A percentile compares a stretch with the other conserved stretches of the same genome.
Conservation (phyloP, 2,888 invertebrate genomes). For the Shargacucullia verbasci region DNA sequence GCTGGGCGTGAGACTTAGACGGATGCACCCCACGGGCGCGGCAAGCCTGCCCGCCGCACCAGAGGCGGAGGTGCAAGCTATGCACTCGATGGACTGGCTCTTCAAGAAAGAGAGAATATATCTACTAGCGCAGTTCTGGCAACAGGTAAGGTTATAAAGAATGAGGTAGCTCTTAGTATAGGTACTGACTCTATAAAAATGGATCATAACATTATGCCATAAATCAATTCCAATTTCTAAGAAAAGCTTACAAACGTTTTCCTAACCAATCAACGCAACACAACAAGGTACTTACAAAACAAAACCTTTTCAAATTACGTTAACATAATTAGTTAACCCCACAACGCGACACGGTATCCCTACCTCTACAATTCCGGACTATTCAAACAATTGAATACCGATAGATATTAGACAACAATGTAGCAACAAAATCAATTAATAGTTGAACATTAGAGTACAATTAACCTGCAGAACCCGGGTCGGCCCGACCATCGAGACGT, state of each 20-base stretch:
- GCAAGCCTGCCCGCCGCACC: slow-evolving; percentile 93
- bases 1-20: slow-evolving; percentile 82
- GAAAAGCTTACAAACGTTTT: slow-evolving; percentile 4
- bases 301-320: slow-evolving; percentile 35
- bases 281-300: slow-evolving; percentile 24
- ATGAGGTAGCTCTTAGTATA: neutral
- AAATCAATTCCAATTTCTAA: neutral
- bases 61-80: slow-evolving; percentile 97
- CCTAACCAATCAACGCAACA: slow-evolving; percentile 27
- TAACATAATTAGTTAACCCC: slow-evolving; percentile 43
- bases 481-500: slow-evolving; percentile 50
- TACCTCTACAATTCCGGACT: slow-evolving; percentile 16
- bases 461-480: slow-evolving; percentile 58
- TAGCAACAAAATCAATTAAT: slow-evolving; percentile 80
- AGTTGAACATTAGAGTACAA: slow-evolving; percentile 70
- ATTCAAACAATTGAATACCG: slow-evolving; percentile 54
- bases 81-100: slow-evolving; percentile 99
- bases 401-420: slow-evolving; percentile 55
- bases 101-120: slow-evolving; percentile 98
- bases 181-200: neutral
- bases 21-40: slow-evolving; percentile 94
- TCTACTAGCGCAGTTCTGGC: slow-evolving; percentile 98
- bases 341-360: slow-evolving; percentile 27
- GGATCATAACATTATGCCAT: neutral
- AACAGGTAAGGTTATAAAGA: slow-evolving; percentile 93